Percentiles rank a stretch among this genome's conserved stretches.
These are phyloP conservation scores for Drosophila littoralis DNA, from an alignment of 1,140 invertebrate species.

Conservation along the genomic window DNA sequence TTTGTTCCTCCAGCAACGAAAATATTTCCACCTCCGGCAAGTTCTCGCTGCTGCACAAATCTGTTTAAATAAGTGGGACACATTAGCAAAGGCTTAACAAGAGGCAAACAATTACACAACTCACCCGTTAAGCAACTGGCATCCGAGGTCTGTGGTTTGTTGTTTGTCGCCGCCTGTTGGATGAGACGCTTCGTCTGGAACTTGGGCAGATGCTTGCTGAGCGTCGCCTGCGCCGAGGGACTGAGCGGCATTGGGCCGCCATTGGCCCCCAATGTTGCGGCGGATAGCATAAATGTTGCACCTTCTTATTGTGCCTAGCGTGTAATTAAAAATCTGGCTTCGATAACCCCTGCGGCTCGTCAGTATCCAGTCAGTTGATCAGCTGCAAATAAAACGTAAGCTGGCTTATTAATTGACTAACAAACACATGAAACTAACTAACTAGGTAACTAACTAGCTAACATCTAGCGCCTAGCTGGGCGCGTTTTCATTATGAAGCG, in stretches of 20 bases:
- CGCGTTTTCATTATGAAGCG: slow-evolving; percentile 47
- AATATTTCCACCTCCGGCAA: slow-evolving; percentile 97
- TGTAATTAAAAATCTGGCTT: slow-evolving; percentile 8
- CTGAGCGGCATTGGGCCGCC: slow-evolving; percentile 74
- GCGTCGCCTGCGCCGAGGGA: slow-evolving; percentile 81
- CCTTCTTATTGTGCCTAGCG: slow-evolving; percentile 25
- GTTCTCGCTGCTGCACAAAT: slow-evolving; percentile 94
- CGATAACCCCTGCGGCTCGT: background rate
- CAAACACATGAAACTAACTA: slow-evolving; percentile 60
- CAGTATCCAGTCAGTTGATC: slow-evolving; percentile 48
- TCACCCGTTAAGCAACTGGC: slow-evolving; percentile 79
- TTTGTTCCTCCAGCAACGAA: slow-evolving; percentile 96
- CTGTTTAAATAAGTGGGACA: too few relatives aligned
- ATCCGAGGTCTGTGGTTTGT: slow-evolving; percentile 71
- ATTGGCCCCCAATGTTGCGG: slow-evolving; percentile 75
- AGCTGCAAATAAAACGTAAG: slow-evolving; percentile 51
- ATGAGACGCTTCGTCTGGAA: slow-evolving; percentile 75
- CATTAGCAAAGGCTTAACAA: slow-evolving; percentile 33
- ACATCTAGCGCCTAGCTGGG: slow-evolving; percentile 51
- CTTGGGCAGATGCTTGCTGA: slow-evolving; percentile 82
- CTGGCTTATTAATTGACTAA: slow-evolving; percentile 58
- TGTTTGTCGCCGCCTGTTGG: slow-evolving; percentile 48
- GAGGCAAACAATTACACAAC: slow-evolving; percentile 2
- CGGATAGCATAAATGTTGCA: slow-evolving; percentile 74
- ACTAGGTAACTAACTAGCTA: background rate